Evolutionary conservation across 2,888 invertebrate species (phyloP).

Genomic region (Psylliodes chrysocephalus): DNA sequence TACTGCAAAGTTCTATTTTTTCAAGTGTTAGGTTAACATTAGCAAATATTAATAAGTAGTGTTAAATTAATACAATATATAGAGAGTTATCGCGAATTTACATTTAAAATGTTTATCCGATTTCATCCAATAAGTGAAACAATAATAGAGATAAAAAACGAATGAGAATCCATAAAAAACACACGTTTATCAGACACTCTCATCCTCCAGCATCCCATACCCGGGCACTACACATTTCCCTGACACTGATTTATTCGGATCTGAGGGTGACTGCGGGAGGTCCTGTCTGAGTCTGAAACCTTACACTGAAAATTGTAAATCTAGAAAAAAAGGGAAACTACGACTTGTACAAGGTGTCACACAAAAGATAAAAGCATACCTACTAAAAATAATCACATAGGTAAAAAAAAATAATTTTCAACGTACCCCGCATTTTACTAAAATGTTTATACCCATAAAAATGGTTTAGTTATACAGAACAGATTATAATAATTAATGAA

Average conservation of each 20-base stretch:
- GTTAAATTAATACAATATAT: too few relatives aligned
- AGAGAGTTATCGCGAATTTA: neutral
- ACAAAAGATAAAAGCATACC: neutral
- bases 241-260: conserved; percentile 31
- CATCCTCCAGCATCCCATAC: conserved; percentile 13
- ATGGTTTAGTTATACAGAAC: too few relatives aligned
- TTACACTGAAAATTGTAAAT: conserved; percentile 27
- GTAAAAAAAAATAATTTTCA: too few relatives aligned
- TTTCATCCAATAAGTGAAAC: conserved; percentile 2
- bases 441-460: too few relatives aligned
- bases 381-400: too few relatives aligned
- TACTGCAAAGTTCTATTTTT: too few relatives aligned
- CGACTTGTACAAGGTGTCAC: neutral
- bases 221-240: conserved; percentile 27
- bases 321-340: conserved; percentile 11
- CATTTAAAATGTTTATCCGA: neutral
- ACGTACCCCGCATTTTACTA: too few relatives aligned
- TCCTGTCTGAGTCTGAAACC: conserved; percentile 28
- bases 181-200: conserved; percentile 25
- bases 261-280: conserved; percentile 28
- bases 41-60: too few relatives aligned
- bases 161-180: conserved; percentile 27
- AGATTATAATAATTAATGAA: too few relatives aligned
- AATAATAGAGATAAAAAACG: conserved; percentile 30
- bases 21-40: too few relatives aligned